These are phyloP conservation scores for Alentia gelatinosa DNA, from an alignment of 2,888 invertebrate genomes.

Conservation along the genomic window DNA sequence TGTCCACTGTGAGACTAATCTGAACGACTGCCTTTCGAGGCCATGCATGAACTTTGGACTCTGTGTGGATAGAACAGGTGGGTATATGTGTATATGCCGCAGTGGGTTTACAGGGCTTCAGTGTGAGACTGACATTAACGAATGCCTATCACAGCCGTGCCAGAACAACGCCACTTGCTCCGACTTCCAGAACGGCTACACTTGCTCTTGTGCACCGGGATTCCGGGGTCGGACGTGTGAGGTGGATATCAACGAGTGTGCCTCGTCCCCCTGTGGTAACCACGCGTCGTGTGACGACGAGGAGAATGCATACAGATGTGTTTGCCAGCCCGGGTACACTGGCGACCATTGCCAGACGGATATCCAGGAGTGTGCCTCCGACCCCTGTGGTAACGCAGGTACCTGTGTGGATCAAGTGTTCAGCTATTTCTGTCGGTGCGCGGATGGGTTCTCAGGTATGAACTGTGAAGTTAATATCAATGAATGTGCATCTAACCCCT, in stretches of 20 bases:
- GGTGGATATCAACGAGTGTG: constrained; percentile 88
- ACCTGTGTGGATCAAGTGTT: constrained; percentile 64
- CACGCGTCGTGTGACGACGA: constrained; percentile 50
- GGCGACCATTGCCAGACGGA: constrained; percentile 60
- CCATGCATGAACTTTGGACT: constrained; percentile 84
- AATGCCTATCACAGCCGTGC: constrained; percentile 57
- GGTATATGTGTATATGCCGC: constrained; percentile 56
- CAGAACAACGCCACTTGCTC: constrained; percentile 15
- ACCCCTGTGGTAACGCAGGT: constrained; percentile 64
- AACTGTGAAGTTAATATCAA: constrained; percentile 63
- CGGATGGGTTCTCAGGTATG: constrained; percentile 62
- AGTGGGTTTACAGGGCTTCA: constrained; percentile 58
- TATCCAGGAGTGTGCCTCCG: constrained; percentile 60
- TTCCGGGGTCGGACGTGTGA: constrained; percentile 71
- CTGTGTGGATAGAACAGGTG: not conserved
- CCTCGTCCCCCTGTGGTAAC: constrained; percentile 23
- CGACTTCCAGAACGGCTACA: constrained; percentile 84
- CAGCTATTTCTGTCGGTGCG: constrained; percentile 63
- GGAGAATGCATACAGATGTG: constrained; percentile 62
- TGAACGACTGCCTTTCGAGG: constrained; percentile 82
- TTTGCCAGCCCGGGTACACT: constrained; percentile 65
- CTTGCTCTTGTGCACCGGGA: constrained; percentile 72
- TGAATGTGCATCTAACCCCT: constrained; percentile 64
- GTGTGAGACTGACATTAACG: constrained; percentile 57
- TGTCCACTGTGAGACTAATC: constrained; percentile 82